These are phyloP conservation scores for Spinus olivaceus DNA, from an alignment of 2,797 vertebrate genomes.

Conservation along the genomic window DNA sequence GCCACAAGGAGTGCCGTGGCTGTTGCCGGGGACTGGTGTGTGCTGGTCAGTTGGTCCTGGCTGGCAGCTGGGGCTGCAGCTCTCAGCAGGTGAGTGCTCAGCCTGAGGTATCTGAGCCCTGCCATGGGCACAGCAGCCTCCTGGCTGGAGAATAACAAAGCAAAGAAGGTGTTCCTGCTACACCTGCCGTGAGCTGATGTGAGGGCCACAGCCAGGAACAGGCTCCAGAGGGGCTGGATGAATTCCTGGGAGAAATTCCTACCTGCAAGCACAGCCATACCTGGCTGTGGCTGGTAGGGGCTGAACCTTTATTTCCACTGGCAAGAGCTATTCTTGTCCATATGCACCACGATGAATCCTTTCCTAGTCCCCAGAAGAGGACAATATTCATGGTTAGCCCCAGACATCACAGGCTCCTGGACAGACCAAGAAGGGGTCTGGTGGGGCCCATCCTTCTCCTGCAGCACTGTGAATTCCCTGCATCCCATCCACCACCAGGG, in stretches of 20 bases:
- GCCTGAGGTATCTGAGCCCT: neutral
- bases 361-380: neutral
- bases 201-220: neutral
- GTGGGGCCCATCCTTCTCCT: neutral
- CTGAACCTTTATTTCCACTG: neutral
- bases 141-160: neutral
- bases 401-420: neutral
- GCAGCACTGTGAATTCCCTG: neutral
- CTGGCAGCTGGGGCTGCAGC: neutral
- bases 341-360: neutral
- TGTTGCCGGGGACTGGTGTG: neutral
- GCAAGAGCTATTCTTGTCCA: neutral
- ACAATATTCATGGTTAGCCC: neutral
- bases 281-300: neutral
- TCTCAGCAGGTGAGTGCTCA: neutral
- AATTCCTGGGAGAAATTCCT: neutral
- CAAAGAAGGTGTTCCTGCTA: neutral
- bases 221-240: neutral
- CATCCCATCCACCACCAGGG: neutral
- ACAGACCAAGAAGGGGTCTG: neutral
- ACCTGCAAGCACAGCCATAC: neutral
- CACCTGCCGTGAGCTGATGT: accelerated
- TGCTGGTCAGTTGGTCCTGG: neutral
- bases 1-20: accelerated
- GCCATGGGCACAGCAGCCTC: neutral